These are phyloP conservation scores for Columba guinea DNA, from an alignment of 2,797 vertebrate species.

Conservation along the genomic window DNA sequence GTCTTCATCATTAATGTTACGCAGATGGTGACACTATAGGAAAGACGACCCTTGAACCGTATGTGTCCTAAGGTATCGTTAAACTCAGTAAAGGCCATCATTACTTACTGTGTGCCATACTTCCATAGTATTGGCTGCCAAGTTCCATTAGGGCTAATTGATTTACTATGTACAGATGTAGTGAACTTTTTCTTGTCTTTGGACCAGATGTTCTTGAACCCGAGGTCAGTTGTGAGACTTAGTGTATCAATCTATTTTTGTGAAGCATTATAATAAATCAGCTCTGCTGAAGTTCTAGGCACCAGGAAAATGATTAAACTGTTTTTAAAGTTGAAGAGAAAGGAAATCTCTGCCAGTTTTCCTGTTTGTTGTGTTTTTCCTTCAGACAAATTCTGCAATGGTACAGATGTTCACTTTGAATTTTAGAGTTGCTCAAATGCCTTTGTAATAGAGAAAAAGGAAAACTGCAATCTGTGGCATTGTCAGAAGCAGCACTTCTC, in stretches of 20 bases:
- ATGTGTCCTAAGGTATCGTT: background rate
- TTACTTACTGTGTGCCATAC: background rate
- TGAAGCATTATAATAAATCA: background rate
- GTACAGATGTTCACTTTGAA: background rate
- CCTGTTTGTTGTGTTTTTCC: background rate
- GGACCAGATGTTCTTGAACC: constrained; percentile 22
- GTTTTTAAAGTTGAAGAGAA: background rate
- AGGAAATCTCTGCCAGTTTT: background rate
- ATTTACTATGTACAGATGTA: constrained; percentile 33
- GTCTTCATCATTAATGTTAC: background rate
- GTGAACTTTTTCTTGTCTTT: background rate
- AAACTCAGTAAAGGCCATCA: constrained; percentile 11
- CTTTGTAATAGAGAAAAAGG: background rate
- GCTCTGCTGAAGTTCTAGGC: background rate
- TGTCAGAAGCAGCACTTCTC: background rate
- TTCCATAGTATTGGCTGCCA: background rate
- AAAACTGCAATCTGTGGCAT: background rate
- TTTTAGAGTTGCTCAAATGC: background rate
- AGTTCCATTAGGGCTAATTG: background rate
- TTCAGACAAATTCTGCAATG: background rate
- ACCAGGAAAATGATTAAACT: background rate
- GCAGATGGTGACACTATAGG: constrained; percentile 19
- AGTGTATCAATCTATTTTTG: background rate
- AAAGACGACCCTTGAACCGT: constrained; percentile 21
- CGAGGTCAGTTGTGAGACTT: constrained; percentile 7